Evolutionary conservation across 2,888 invertebrate species (phyloP).

Genomic region (Reticulitermes lucifugus): DNA sequence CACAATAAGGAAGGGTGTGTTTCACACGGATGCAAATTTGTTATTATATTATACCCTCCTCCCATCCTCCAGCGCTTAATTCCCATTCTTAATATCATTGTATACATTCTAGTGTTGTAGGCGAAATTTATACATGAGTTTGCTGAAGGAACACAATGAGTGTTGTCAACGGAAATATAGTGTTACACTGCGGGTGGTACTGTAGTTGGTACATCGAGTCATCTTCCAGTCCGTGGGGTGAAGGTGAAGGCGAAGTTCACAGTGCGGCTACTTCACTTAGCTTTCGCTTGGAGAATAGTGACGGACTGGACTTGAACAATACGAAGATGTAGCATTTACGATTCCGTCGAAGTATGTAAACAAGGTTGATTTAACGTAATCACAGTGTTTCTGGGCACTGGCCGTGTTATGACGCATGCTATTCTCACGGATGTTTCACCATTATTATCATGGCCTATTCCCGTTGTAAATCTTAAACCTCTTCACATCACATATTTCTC

Average conservation of each 20-base stretch:
- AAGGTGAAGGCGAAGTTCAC: background rate
- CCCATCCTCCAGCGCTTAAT: background rate
- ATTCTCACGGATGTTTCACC: too few species aligned
- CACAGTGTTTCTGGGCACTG: too few species aligned
- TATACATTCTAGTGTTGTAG: constrained; percentile 15
- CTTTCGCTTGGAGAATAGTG: background rate
- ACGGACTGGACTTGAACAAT: too few species aligned
- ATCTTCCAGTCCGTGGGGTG: background rate
- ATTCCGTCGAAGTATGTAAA: too few species aligned
- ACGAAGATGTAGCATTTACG: too few species aligned
- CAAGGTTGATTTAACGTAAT: too few species aligned
- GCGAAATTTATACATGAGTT: constrained; percentile 26
- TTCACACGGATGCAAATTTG: constrained; percentile 24
- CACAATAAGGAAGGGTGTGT: constrained; percentile 18
- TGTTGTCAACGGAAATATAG: constrained; percentile 19
- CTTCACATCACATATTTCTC: too few species aligned
- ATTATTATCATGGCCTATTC: too few species aligned
- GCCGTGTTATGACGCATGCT: too few species aligned
- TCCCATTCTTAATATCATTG: constrained; percentile 14
- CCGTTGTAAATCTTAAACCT: too few species aligned
- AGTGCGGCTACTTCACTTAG: background rate
- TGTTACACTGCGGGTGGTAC: background rate
- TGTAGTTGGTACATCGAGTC: background rate
- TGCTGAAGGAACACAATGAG: constrained; percentile 3
- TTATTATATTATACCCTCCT: constrained; percentile 13